Evolutionary conservation across 2,797 vertebrate species (phyloP).

Genomic region (Myotis planiceps): DNA sequence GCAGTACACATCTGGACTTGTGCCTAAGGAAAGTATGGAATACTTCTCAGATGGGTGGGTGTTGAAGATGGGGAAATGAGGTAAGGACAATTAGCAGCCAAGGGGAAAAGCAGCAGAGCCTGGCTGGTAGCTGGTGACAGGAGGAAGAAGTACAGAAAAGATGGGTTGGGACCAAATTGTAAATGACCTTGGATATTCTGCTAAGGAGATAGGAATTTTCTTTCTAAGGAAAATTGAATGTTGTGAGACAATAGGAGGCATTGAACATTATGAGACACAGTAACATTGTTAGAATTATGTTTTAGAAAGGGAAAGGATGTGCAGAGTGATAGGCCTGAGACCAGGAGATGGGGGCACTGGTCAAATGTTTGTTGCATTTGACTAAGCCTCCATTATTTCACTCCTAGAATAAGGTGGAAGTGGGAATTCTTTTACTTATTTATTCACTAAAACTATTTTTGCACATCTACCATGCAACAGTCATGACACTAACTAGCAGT

Average conservation of each 20-base stretch:
- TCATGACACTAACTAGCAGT: not conserved
- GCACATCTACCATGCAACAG: not conserved
- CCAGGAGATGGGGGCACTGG: not conserved
- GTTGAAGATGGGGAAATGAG: not conserved
- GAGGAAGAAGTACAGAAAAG: not conserved
- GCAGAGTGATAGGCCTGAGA: not conserved
- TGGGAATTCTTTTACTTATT: not conserved
- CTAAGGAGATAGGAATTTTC: not conserved
- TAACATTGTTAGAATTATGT: not conserved
- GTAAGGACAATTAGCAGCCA: not conserved
- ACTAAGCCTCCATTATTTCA: not conserved
- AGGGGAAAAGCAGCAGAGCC: not conserved
- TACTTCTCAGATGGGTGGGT: not conserved
- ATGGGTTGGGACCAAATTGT: not conserved
- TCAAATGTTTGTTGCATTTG: not conserved
- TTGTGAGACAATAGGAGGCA: not conserved
- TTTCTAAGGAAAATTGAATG: not conserved
- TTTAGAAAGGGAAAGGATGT: not conserved
- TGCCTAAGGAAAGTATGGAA: not conserved
- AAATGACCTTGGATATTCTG: not conserved
- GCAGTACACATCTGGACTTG: not conserved
- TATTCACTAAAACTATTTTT: not conserved
- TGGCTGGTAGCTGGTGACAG: not conserved
- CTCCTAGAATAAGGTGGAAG: not conserved
- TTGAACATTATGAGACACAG: not conserved